Conservation (phyloP, 2,888 invertebrate genomes). For the Blastobasis lacticolella region DNA sequence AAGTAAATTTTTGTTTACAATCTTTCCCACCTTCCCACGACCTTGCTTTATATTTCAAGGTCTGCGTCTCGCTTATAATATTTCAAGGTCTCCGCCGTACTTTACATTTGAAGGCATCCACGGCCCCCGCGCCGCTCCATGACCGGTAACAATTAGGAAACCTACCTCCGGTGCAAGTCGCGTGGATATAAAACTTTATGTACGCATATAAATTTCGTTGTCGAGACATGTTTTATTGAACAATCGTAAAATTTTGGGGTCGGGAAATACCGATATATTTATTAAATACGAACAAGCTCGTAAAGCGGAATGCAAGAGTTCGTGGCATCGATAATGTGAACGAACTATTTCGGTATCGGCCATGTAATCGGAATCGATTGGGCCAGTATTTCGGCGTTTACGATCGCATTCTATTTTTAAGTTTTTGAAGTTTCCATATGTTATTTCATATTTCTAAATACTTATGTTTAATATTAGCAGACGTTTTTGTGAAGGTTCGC, state of each 20-base stretch:
- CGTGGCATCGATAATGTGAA: constrained; percentile 60
- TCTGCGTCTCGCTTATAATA: too few relatives aligned
- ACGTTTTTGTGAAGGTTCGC: too few relatives aligned
- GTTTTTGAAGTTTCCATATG: too few relatives aligned
- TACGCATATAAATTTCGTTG: constrained; percentile 72
- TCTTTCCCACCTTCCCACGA: too few relatives aligned
- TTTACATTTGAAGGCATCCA: not conserved
- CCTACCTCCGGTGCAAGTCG: constrained; percentile 63
- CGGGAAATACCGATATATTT: constrained; percentile 72
- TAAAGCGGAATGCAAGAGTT: constrained; percentile 66
- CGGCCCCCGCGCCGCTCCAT: constrained; percentile 41
- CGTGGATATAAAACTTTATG: constrained; percentile 72
- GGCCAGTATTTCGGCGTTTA: too few relatives aligned
- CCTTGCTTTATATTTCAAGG: too few relatives aligned
- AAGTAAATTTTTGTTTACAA: too few relatives aligned
- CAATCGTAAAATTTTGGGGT: constrained; percentile 68
- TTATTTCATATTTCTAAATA: too few relatives aligned
- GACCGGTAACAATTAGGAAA: constrained; percentile 69
- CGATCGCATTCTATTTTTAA: too few relatives aligned
- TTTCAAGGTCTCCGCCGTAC: too few relatives aligned
- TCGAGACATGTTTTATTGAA: constrained; percentile 74
- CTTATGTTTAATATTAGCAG: too few relatives aligned
- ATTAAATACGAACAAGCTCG: constrained; percentile 71
- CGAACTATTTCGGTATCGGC: constrained; percentile 45
- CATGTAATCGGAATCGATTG: too few relatives aligned